Percentiles rank a stretch among this genome's conserved stretches.
These are phyloP conservation scores for Psilopsiagon aurifrons DNA, from an alignment of 2,113 vertebrate species.

Conservation along the genomic window DNA sequence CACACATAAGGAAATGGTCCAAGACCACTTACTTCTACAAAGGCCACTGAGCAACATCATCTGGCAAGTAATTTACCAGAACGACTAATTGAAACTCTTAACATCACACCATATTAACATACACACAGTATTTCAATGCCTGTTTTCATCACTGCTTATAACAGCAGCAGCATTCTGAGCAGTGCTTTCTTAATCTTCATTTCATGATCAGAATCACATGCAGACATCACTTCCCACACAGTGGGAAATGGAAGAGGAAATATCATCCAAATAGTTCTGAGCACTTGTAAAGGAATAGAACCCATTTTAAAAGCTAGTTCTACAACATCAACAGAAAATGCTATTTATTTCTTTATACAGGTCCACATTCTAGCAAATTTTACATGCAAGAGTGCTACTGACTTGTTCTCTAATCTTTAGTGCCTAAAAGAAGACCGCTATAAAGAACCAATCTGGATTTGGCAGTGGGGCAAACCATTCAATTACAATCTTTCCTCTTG, in stretches of 20 bases:
- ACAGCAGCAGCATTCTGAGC: neutral
- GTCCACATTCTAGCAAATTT: neutral
- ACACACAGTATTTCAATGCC: neutral
- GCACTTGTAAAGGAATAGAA: neutral
- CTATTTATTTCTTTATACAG: accelerated
- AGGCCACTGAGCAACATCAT: neutral
- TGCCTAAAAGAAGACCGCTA: neutral
- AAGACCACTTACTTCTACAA: neutral
- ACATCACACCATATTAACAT: neutral
- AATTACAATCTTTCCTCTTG: neutral
- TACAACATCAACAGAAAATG: neutral
- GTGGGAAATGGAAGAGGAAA: neutral
- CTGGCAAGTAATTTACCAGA: neutral
- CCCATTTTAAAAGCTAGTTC: neutral
- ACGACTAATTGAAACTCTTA: neutral
- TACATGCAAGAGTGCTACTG: neutral
- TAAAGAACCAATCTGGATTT: neutral
- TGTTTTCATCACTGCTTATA: neutral
- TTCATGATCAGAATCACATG: accelerated
- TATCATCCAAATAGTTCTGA: neutral
- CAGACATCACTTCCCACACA: neutral
- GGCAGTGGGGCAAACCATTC: neutral
- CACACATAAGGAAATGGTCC: neutral
- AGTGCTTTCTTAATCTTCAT: neutral
- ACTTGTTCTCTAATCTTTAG: neutral